Base-by-base conservation (phyloP, 2,888 invertebrate genomes). In the Dryomyza anilis region DNA sequence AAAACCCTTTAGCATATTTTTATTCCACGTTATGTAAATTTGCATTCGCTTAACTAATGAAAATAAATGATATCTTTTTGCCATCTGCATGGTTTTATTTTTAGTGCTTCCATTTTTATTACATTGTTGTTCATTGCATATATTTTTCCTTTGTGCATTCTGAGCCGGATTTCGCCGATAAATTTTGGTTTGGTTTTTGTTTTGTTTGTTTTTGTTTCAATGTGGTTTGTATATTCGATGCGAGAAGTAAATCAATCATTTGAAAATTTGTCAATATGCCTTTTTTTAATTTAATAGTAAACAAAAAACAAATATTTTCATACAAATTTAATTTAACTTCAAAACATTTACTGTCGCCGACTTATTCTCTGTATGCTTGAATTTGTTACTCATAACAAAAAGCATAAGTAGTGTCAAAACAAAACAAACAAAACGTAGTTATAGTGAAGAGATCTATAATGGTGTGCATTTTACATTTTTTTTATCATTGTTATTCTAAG, bases 251-350 rank as follows among this genome's bases (percentile, higher is more conserved):
- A n/a, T n/a, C n/a, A n/a, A n/a, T n/a, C n/a, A n/a, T n/a, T n/a
- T n/a, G n/a, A n/a, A n/a, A n/a, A n/a, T n/a, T n/a, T n/a, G n/a
- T n/a, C n/a, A n/a, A n/a, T n/a, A n/a, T n/a, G n/a, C n/a, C n/a
- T n/a, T n/a, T n/a, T n/a, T n/a, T n/a, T n/a, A n/a, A n/a, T n/a
- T n/a, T n/a, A n/a, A n/a, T n/a, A 25, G 10, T 16, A 43, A 43
- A 43, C n/a, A 16, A 53, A 16, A 53, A 30, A 30, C 1, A 39
- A 39, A 39, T 36, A 39, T 4, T 14, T 2, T 25, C 7, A 14
- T 48, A 59, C 33, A 50, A 50, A 50, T 52, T n/a, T 52, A 52
- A 39, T 50, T 36, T 52, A 60, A 60, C 52, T 60, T 27, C 50
- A 46, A 27, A 21, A 46, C 33, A 63, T 46, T 33, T 39, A 23